Evolutionary conservation across 2,797 vertebrate genomes (phyloP).

Genomic region (Oreochromis grahami): DNA sequence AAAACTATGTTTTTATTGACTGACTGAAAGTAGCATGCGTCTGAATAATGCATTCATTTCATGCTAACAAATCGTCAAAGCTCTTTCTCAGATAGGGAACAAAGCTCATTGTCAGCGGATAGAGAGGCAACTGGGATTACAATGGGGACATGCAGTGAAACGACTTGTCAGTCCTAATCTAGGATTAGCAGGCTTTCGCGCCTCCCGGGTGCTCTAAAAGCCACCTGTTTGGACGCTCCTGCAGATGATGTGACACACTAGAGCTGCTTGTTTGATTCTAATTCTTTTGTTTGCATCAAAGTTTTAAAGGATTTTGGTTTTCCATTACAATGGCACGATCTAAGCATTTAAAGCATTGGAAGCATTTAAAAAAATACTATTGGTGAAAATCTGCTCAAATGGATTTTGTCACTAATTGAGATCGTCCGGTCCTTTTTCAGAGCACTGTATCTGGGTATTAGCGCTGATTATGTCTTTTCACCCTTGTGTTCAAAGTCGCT

Average conservation of each 20-base stretch:
- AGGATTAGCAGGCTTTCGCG: slow-evolving; percentile 58
- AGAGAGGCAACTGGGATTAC: slow-evolving; percentile 62
- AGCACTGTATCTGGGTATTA: neutral
- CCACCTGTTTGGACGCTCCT: slow-evolving; percentile 66
- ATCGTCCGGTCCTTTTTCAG: neutral
- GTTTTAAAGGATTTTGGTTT: neutral
- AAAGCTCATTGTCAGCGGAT: slow-evolving; percentile 64
- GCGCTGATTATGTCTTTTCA: neutral
- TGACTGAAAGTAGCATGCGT: slow-evolving; percentile 23
- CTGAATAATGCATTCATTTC: slow-evolving; percentile 66
- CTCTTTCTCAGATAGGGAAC: slow-evolving; percentile 46
- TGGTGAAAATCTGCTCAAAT: neutral
- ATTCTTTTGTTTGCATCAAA: slow-evolving; percentile 25
- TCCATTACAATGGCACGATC: neutral
- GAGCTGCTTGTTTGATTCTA: slow-evolving; percentile 16
- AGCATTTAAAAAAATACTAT: neutral
- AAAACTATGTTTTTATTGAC: slow-evolving; percentile 44
- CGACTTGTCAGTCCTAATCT: slow-evolving; percentile 69
- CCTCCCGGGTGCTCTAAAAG: slow-evolving; percentile 61
- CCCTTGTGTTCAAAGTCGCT: too few relatives aligned
- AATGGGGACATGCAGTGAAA: slow-evolving; percentile 55
- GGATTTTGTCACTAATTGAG: neutral
- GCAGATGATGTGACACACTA: slow-evolving; percentile 32
- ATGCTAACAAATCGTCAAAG: slow-evolving; percentile 40
- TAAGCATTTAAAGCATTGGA: neutral